These are phyloP conservation scores for Vireo altiloquus DNA, from an alignment of 2,113 vertebrate genomes.

Conservation along the genomic window DNA sequence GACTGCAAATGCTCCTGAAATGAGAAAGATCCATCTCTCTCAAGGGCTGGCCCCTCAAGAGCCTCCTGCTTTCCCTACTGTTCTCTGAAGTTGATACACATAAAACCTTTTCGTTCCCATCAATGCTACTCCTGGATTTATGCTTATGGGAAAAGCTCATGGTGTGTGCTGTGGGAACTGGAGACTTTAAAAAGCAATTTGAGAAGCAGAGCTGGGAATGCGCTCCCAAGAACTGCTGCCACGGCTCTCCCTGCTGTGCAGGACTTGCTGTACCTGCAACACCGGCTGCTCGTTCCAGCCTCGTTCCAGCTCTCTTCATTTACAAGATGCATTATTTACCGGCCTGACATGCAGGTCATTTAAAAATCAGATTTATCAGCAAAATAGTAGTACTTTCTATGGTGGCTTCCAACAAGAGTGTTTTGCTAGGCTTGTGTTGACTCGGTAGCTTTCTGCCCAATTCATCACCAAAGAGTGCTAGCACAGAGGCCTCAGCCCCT, in stretches of 20 bases:
- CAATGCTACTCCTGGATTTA: not conserved
- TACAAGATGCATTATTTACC: constrained; percentile 43
- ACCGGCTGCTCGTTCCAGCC: not conserved
- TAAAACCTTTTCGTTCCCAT: not conserved
- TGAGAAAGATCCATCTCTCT: not conserved
- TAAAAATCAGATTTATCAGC: constrained; percentile 50
- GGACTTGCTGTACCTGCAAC: not conserved
- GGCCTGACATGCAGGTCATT: constrained; percentile 1
- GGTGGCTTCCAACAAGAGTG: not conserved
- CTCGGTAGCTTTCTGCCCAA: not conserved
- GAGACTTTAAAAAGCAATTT: not conserved
- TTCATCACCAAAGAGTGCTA: not conserved
- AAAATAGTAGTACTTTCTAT: not conserved
- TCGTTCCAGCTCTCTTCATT: not conserved
- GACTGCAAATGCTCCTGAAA: not conserved
- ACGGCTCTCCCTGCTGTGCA: not conserved
- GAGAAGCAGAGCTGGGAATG: not conserved
- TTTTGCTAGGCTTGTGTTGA: not conserved
- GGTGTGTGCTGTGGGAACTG: not conserved
- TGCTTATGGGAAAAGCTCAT: not conserved
- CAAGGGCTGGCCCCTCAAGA: not conserved
- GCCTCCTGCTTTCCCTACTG: not conserved
- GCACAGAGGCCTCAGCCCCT: not conserved
- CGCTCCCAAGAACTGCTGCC: not conserved
- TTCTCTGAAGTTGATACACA: not conserved